Percentiles rank a stretch among this genome's conserved stretches.
These are phyloP conservation scores for Calephelis perditalis DNA, from an alignment of 2,888 invertebrate species.

Conservation along the genomic window DNA sequence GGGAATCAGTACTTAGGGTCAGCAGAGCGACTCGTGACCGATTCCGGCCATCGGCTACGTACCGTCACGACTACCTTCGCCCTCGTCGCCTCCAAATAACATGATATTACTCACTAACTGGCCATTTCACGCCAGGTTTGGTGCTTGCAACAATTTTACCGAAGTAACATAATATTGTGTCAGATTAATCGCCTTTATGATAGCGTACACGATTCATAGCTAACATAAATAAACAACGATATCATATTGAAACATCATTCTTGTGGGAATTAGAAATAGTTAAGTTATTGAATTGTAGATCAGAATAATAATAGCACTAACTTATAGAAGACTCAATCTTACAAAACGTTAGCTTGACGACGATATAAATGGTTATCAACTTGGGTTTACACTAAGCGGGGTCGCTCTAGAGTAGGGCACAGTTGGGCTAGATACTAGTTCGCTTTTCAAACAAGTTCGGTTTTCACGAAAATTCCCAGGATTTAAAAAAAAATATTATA, in stretches of 20 bases:
- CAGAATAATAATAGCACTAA: no score
- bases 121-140: conserved; percentile 69
- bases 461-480: no score
- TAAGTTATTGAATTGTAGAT: conserved; percentile 16
- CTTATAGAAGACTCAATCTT: no score
- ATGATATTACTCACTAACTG: conserved; percentile 74
- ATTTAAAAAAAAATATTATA: no score
- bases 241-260: conserved; percentile 23
- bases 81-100: conserved; percentile 68
- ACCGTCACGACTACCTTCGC: conserved; percentile 64
- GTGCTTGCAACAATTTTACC: conserved; percentile 43
- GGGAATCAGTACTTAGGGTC: conserved; percentile 53
- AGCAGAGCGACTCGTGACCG: conserved; percentile 70
- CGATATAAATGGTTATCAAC: no score
- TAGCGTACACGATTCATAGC: conserved; percentile 32
- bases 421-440: no score
- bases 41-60: conserved; percentile 45
- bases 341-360: no score
- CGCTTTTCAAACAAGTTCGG: no score
- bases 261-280: conserved; percentile 17
- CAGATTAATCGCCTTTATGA: conserved; percentile 34
- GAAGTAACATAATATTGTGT: conserved; percentile 39
- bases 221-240: conserved; percentile 30
- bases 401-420: no score
- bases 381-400: no score